phyloP scores from a whole-genome alignment of 2,797 vertebrate species.

The Muscicapa comitata region DNA sequence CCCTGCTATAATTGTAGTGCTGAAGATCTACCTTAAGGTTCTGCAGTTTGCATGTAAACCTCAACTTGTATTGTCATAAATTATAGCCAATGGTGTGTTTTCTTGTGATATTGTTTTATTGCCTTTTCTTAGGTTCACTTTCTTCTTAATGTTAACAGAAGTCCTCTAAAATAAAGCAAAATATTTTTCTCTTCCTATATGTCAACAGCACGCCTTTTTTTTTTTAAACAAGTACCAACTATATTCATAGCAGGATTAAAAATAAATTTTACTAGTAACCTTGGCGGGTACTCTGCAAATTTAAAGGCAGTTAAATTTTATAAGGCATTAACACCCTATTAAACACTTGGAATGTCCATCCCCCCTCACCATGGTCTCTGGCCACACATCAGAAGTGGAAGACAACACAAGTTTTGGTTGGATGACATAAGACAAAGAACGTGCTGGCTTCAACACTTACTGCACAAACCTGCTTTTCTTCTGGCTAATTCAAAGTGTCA shows the following conservation, averaged over 20 bases:
- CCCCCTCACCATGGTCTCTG: not conserved
- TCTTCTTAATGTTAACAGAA: not conserved
- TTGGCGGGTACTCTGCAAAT: not conserved
- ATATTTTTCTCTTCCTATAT: not conserved
- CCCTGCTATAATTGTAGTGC: not conserved
- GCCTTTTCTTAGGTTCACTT: not conserved
- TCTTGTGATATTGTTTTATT: not conserved
- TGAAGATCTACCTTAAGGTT: not conserved
- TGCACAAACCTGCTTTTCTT: slow-evolving; percentile 1
- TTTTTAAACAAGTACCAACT: not conserved
- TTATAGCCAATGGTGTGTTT: not conserved
- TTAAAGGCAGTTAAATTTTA: not conserved
- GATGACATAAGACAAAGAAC: not conserved
- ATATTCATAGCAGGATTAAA: not conserved
- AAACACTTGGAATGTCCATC: not conserved
- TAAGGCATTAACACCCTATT: not conserved
- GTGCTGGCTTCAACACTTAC: not conserved
- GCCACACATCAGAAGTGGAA: not conserved
- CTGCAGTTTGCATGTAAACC: not conserved
- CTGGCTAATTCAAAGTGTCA: slow-evolving; percentile 67
- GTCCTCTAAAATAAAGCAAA: not conserved
- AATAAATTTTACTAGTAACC: not conserved
- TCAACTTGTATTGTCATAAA: not conserved
- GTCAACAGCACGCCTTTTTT: not conserved
- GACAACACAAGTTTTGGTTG: not conserved